Percentiles rank a stretch among this genome's conserved stretches.
These are phyloP conservation scores for Crioceris asparagi DNA, from an alignment of 2,888 invertebrate species.

Conservation along the genomic window DNA sequence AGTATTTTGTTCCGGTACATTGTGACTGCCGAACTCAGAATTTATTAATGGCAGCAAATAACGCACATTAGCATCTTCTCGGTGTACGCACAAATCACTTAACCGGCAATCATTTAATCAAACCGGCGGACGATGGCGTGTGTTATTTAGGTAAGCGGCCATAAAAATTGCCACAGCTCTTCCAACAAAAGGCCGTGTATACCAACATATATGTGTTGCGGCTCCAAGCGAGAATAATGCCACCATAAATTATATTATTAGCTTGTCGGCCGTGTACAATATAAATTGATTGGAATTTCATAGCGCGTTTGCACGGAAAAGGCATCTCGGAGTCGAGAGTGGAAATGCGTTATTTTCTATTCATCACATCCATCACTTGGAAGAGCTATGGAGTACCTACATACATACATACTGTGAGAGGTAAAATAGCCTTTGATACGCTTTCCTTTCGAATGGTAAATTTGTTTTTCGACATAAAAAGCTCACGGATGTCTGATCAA, in stretches of 20 bases:
- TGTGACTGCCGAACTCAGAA: conserved; percentile 12
- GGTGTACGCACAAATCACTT: too few relatives aligned
- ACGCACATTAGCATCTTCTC: conserved; percentile 24
- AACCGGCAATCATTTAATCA: conserved; percentile 13
- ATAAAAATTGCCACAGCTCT: conserved; percentile 3
- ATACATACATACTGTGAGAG: too few relatives aligned
- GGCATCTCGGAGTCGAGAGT: too few relatives aligned
- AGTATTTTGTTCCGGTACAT: conserved; percentile 2
- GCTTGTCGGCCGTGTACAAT: conserved; percentile 39
- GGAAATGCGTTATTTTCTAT: too few relatives aligned
- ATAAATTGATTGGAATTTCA: conserved; percentile 41
- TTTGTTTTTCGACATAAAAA: too few relatives aligned
- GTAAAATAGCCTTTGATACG: too few relatives aligned
- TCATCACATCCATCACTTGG: too few relatives aligned
- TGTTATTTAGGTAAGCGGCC: conserved; percentile 1
- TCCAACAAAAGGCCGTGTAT: too few relatives aligned
- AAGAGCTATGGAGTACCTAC: too few relatives aligned
- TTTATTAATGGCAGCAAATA: conserved; percentile 23
- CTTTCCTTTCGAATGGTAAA: too few relatives aligned
- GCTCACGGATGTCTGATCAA: too few relatives aligned
- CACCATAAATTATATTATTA: conserved; percentile 40
- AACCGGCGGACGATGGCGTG: neutral
- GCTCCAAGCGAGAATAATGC: conserved; percentile 26
- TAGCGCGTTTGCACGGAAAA: conserved; percentile 35
- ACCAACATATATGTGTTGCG: neutral